A percentile compares a stretch with the other conserved stretches of the same genome.
These are phyloP conservation scores for Micromesistius poutassou DNA, from an alignment of 2,797 vertebrate species.

Conservation along the genomic window DNA sequence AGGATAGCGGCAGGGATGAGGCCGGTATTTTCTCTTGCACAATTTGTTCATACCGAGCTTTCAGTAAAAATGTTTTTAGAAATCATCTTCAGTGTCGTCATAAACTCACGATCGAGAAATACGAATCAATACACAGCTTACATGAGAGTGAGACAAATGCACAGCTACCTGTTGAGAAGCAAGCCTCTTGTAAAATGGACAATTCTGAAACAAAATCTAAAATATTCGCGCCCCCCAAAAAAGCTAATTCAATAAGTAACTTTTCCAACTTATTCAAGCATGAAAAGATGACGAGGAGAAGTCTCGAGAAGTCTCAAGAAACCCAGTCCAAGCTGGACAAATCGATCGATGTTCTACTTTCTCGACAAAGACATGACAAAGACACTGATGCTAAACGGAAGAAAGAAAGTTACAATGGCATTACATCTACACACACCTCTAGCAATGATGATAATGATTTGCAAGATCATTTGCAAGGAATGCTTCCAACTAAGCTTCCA, in stretches of 20 bases:
- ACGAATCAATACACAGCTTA: constrained; percentile 36
- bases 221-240: constrained; percentile 57
- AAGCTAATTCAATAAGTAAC: constrained; percentile 61
- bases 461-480: constrained; percentile 49
- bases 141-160: constrained; percentile 38
- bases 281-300: constrained; percentile 81
- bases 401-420: constrained; percentile 74
- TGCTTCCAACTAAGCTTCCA: constrained; percentile 61
- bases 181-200: constrained; percentile 40
- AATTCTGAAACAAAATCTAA: constrained; percentile 65
- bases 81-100: constrained; percentile 87
- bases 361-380: constrained; percentile 79
- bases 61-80: constrained; percentile 83
- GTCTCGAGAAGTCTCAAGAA: constrained; percentile 77
- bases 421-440: constrained; percentile 67
- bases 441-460: constrained; percentile 54
- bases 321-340: constrained; percentile 82
- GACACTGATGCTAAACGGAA: constrained; percentile 73
- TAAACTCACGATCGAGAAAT: constrained; percentile 65
- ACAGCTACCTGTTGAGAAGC: constrained; percentile 43
- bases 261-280: constrained; percentile 84
- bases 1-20: constrained; percentile 43
- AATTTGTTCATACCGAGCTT: constrained; percentile 86
- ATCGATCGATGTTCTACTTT: constrained; percentile 81
- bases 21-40: constrained; percentile 77